These are phyloP conservation scores for Cephus pulcher DNA, from an alignment of 2,888 invertebrate genomes.

Conservation along the genomic window DNA sequence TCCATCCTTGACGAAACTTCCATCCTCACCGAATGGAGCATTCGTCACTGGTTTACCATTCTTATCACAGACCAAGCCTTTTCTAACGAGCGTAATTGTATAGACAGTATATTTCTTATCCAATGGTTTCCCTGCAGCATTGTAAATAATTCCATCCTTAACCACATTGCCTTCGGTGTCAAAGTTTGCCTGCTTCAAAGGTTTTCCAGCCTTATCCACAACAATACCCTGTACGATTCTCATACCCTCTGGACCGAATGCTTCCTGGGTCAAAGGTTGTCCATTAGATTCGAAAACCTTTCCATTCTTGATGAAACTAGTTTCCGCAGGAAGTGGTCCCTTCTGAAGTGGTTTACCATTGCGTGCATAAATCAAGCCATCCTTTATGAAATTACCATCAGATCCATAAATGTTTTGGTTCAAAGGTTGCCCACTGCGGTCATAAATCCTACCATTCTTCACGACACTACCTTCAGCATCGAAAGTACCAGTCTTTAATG, in stretches of 20 bases:
- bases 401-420: slow-evolving; percentile 45
- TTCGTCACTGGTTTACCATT: slow-evolving; percentile 51
- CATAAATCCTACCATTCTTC: slow-evolving; percentile 56
- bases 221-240: slow-evolving; percentile 51
- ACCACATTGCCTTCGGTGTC: slow-evolving; percentile 58
- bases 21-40: slow-evolving; percentile 51
- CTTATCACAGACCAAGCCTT: slow-evolving; percentile 55
- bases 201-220: slow-evolving; percentile 53
- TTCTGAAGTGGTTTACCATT: slow-evolving; percentile 52
- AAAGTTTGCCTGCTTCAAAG: slow-evolving; percentile 50
- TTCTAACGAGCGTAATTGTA: slow-evolving; percentile 49
- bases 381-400: slow-evolving; percentile 51
- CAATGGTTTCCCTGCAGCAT: slow-evolving; percentile 53
- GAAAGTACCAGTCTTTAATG: slow-evolving; percentile 50
- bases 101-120: slow-evolving; percentile 55
- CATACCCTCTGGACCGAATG: slow-evolving; percentile 60
- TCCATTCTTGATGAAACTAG: slow-evolving; percentile 52
- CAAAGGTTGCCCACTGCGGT: slow-evolving; percentile 47
- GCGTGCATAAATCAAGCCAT: slow-evolving; percentile 49
- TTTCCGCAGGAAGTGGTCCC: slow-evolving; percentile 47
- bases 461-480: slow-evolving; percentile 53
- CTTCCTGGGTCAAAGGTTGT: slow-evolving; percentile 55
- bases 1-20: slow-evolving; percentile 54
- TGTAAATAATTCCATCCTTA: slow-evolving; percentile 53
- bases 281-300: slow-evolving; percentile 51